Evolutionary conservation across 2,888 invertebrate species (phyloP), one percentile per base, ranked within the genome.

Genomic region (Hyposoter didymator): DNA sequence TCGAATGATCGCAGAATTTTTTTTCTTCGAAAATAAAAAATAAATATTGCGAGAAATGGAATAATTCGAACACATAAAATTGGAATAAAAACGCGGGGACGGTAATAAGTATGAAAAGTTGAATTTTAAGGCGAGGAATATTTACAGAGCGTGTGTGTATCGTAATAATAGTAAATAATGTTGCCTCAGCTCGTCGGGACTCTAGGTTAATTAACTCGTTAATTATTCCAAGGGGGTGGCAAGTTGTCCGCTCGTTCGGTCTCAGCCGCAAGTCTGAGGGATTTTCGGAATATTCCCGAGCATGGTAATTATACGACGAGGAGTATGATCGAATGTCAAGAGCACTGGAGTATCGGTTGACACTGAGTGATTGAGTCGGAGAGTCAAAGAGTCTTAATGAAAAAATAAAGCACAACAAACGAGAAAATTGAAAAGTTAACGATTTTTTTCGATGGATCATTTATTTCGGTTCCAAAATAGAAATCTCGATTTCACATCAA

Each of bases 151-250:
- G n/a, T 52, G 32, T 70, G 22, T 32, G 70, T 32, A 49, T 47
- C 49, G 45, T 47, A 28, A 47, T 70, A 70, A 59, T 70, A 32
- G 47, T 32, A 49, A 70, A 32, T 70, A 28, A 32, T 70, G 47
- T 59, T 35, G n/a, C 22, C 12, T 14, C 2, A 32, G 39, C 73
- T 59, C 59, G 73, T 59, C 22, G n/a, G 59, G 55, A 35, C 35
- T 83, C 67, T 74, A 59, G 83, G 73, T 78, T 83, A 78, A 83
- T 83, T 83, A 83, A 74, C 39, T 67, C 73, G 72, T 78, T 78
- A 83, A 83, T 83, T 78, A 83, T 83, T 78, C 73, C 73, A 8
- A 64, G 47, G 35, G 55, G 35, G 19, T n/a, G 32, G 55, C 55
- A 35, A 35, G 55, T 39, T 28, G 32, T n/a, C 43, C 59, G 43